These are phyloP conservation scores for Cephalopholis sonnerati DNA, from an alignment of 2,113 vertebrate species.

Conservation along the genomic window DNA sequence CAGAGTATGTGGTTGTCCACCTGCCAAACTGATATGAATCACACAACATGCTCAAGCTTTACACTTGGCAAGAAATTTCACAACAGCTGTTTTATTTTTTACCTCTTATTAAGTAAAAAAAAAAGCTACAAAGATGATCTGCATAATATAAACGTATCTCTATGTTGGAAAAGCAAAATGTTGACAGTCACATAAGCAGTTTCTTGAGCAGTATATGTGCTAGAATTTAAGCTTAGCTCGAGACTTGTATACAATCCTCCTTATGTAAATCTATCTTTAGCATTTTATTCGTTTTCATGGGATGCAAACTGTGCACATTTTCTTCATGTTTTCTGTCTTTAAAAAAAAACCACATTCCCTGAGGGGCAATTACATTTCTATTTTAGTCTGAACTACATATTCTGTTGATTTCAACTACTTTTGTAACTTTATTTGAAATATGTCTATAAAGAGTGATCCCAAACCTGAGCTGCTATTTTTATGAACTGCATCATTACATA, in stretches of 20 bases:
- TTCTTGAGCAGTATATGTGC: background rate
- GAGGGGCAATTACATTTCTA: slow-evolving; percentile 16
- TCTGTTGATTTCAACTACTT: slow-evolving; percentile 22
- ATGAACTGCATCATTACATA: slow-evolving; percentile 35
- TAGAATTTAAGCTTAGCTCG: background rate
- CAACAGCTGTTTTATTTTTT: slow-evolving; percentile 32
- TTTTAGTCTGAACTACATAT: slow-evolving; percentile 34
- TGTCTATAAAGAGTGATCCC: slow-evolving; percentile 26
- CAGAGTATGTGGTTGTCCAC: slow-evolving; percentile 25
- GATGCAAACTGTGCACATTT: slow-evolving; percentile 1
- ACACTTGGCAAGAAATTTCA: slow-evolving; percentile 45
- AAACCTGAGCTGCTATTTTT: slow-evolving; percentile 54
- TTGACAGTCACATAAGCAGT: background rate
- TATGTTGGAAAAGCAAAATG: background rate
- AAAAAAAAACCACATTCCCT: background rate
- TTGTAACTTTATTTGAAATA: slow-evolving; percentile 32
- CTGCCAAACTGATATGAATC: slow-evolving; percentile 58
- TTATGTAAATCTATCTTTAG: background rate
- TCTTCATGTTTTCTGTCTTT: background rate
- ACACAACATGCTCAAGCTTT: slow-evolving; percentile 23
- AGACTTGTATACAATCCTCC: background rate
- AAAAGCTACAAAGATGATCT: slow-evolving; percentile 20
- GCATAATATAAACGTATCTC: slow-evolving; percentile 7
- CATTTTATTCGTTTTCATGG: background rate
- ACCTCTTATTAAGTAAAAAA: slow-evolving; percentile 8